Percentiles rank a stretch among this genome's conserved stretches.
These are phyloP conservation scores for Canis aureus DNA, from an alignment of 2,113 vertebrate species.

Conservation along the genomic window DNA sequence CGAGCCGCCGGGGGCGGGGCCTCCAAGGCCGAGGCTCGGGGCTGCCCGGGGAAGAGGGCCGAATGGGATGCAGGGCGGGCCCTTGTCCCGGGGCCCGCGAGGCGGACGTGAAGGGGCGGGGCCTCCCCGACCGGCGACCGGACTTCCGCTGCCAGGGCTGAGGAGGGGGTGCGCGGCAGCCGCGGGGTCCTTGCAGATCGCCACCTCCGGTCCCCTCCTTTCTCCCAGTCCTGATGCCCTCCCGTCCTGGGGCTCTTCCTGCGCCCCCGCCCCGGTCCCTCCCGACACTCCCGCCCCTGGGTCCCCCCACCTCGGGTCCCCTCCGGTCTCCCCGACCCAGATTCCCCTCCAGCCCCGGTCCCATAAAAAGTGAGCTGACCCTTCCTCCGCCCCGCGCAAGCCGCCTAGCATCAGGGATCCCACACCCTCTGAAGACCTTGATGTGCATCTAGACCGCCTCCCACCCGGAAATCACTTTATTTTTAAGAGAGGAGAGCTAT, in stretches of 20 bases:
- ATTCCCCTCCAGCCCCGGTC: not conserved
- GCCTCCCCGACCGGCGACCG: not conserved
- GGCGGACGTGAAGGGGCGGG: not conserved
- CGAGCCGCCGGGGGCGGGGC: not conserved
- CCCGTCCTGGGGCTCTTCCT: not conserved
- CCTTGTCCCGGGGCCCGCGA: accelerated
- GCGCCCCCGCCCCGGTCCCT: not conserved
- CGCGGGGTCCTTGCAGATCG: not conserved
- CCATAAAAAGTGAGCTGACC: not conserved
- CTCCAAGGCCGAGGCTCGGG: not conserved
- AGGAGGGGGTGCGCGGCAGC: accelerated
- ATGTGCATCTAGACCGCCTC: not conserved
- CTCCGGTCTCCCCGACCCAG: not conserved
- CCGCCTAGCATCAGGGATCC: not conserved
- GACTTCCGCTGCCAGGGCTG: not conserved
- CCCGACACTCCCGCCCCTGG: not conserved
- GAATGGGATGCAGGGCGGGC: not conserved
- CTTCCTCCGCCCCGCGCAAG: not conserved
- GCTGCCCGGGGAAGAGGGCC: not conserved
- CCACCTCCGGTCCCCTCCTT: not conserved
- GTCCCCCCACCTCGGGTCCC: not conserved
- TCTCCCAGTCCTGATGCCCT: not conserved
- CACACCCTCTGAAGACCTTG: not conserved
- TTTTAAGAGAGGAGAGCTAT: not conserved
- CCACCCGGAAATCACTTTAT: not conserved